Evolutionary conservation across 2,888 invertebrate genomes (phyloP).

Genomic region (Escarpia spicata): DNA sequence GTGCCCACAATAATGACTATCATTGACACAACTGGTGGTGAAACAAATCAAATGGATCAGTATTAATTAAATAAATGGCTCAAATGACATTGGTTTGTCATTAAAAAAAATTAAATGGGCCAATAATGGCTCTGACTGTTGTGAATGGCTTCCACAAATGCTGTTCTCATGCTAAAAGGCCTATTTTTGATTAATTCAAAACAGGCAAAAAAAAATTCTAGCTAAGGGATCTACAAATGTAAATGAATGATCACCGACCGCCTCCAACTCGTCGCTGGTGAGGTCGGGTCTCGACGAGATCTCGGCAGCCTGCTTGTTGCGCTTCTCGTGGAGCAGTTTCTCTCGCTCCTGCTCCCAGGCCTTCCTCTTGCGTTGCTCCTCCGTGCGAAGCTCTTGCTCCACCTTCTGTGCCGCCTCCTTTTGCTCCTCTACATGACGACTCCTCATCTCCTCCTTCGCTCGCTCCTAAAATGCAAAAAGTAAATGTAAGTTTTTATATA

Average conservation of each 20-base stretch:
- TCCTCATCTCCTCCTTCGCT: constrained; percentile 50
- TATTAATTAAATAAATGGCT: no score
- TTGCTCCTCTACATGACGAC: constrained; percentile 51
- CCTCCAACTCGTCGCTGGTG: constrained; percentile 52
- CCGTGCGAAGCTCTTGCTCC: constrained; percentile 51
- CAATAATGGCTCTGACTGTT: no score
- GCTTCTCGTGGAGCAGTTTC: constrained; percentile 54
- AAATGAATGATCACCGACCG: constrained; percentile 41
- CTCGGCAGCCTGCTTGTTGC: constrained; percentile 58
- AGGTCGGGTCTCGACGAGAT: constrained; percentile 56
- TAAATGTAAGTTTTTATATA: background rate
- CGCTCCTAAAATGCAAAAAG: constrained; percentile 47
- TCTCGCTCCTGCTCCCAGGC: constrained; percentile 49
- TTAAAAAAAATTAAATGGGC: no score
- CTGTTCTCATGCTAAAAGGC: no score
- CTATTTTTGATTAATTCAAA: no score
- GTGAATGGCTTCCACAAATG: no score
- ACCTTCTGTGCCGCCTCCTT: constrained; percentile 46
- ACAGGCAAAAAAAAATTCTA: no score
- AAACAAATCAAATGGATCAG: no score
- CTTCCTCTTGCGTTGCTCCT: constrained; percentile 46
- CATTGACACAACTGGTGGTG: no score
- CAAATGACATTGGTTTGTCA: no score
- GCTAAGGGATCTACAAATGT: background rate
- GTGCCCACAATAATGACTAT: no score